Evolutionary conservation across 1,140 invertebrate genomes (phyloP).

Genomic region (Whitmania pigra): DNA sequence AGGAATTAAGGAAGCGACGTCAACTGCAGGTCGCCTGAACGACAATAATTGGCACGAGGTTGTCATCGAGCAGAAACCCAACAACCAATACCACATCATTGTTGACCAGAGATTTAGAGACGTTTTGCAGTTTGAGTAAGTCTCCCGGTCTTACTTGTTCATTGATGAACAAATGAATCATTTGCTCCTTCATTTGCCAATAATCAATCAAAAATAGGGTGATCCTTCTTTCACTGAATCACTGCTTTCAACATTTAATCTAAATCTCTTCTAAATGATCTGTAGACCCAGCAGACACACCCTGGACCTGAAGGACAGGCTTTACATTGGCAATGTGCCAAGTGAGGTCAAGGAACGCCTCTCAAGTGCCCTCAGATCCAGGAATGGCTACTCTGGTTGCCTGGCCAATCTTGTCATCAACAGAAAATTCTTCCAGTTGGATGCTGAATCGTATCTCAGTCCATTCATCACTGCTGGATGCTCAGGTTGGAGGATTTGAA

Average conservation of each 20-base stretch:
- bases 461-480: conserved; percentile 19
- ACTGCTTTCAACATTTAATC: neutral
- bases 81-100: conserved; percentile 42
- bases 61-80: conserved; percentile 67
- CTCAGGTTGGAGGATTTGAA: conserved; percentile 15
- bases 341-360: conserved; percentile 10
- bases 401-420: conserved; percentile 81
- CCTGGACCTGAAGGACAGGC: conserved; percentile 76
- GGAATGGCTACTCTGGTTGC: conserved; percentile 69
- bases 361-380: neutral
- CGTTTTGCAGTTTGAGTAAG: conserved; percentile 1
- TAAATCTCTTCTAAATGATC: neutral
- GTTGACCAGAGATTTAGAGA: conserved; percentile 6
- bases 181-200: neutral
- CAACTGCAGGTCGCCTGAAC: conserved; percentile 51
- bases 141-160: neutral
- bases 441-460: conserved; percentile 22
- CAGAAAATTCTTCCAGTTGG: conserved; percentile 50
- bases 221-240: no score
- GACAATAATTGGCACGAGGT: conserved; percentile 90
- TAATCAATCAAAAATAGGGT: no score
- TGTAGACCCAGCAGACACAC: neutral
- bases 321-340: conserved; percentile 81
- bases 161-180: no score
- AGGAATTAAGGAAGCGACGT: conserved; percentile 1